Conservation (phyloP, 2,797 vertebrate species). For the Rhinoraja longicauda region DNA sequence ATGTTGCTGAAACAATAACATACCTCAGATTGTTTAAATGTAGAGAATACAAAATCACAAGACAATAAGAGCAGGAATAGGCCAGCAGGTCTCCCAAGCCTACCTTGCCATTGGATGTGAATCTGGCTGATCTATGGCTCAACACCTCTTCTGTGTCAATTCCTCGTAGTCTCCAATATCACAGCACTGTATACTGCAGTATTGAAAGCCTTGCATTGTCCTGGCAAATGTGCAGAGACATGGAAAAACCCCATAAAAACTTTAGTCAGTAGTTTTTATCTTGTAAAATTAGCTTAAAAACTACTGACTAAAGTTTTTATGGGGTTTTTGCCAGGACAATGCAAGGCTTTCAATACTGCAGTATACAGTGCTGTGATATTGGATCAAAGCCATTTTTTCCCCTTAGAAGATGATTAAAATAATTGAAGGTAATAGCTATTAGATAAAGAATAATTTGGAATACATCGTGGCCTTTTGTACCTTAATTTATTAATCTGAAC, state of each 20-base stretch:
- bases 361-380: not conserved
- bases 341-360: not conserved
- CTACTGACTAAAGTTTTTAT: too few species aligned
- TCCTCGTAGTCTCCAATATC: not conserved
- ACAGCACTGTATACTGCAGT: not conserved
- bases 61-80: not conserved
- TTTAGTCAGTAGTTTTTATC: not conserved
- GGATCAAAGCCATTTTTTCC: not conserved
- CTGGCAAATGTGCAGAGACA: not conserved
- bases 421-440: not conserved
- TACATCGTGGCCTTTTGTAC: not conserved
- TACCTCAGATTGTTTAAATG: not conserved
- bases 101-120: too few species aligned
- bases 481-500: not conserved
- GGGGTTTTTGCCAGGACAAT: not conserved
- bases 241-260: not conserved
- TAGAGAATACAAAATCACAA: not conserved
- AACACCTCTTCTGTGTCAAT: too few species aligned
- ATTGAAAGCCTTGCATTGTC: not conserved
- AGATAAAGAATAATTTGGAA: not conserved
- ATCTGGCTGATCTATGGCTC: too few species aligned
- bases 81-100: too few species aligned
- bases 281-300: not conserved
- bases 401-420: not conserved
- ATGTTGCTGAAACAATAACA: not conserved